Evolutionary conservation across 2,888 invertebrate genomes (phyloP).

Genomic region (Volucella zonaria): DNA sequence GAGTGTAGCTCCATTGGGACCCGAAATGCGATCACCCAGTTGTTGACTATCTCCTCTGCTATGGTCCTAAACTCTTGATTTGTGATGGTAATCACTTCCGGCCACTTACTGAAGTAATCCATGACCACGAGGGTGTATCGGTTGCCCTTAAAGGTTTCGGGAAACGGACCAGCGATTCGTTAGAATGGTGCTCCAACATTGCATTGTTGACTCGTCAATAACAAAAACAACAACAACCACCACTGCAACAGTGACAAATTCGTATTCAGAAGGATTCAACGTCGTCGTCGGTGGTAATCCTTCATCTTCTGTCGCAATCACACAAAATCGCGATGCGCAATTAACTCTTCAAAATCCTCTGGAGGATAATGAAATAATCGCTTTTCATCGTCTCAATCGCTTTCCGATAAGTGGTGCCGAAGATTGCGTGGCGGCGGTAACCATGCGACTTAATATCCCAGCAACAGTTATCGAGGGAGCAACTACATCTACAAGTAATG

Average conservation of each 20-base stretch:
- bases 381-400: constrained; percentile 52
- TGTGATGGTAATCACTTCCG: too few relatives aligned
- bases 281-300: constrained; percentile 9
- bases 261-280: constrained; percentile 42
- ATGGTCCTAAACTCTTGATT: too few relatives aligned
- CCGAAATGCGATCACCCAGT: too few relatives aligned
- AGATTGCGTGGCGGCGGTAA: constrained; percentile 66
- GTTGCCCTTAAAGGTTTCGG: too few relatives aligned
- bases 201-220: constrained; percentile 33
- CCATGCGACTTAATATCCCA: constrained; percentile 81
- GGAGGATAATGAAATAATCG: constrained; percentile 56
- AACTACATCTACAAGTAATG: constrained; percentile 73
- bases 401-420: constrained; percentile 61
- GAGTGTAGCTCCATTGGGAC: too few relatives aligned
- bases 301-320: not conserved
- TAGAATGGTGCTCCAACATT: too few relatives aligned
- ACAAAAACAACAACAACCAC: constrained; percentile 41
- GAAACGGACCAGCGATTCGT: too few relatives aligned
- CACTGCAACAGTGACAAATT: constrained; percentile 45
- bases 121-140: too few relatives aligned
- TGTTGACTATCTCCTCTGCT: too few relatives aligned
- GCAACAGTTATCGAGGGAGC: constrained; percentile 75
- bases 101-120: too few relatives aligned
- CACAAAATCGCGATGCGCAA: constrained; percentile 51
- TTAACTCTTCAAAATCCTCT: constrained; percentile 48